phyloP scores from a whole-genome alignment of 2,113 vertebrate species.

The Catharus fuscescens region DNA sequence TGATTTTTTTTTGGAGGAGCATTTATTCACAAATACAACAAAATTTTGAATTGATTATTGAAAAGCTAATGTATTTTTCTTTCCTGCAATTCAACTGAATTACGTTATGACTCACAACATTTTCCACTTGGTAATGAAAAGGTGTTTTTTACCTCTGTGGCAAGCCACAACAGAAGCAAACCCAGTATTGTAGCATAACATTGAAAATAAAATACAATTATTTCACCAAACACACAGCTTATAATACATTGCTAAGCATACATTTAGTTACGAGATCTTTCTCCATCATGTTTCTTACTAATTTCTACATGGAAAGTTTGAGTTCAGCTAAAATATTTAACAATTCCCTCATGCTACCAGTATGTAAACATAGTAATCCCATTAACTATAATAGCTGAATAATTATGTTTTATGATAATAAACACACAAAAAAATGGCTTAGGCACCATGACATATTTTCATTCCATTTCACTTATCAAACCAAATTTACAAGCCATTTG shows the following conservation, averaged over 20 bases:
- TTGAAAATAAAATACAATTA: neutral
- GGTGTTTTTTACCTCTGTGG: neutral
- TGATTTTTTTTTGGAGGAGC: neutral
- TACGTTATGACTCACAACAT: neutral
- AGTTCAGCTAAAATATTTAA: neutral
- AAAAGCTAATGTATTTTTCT: neutral
- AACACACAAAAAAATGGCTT: neutral
- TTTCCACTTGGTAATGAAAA: neutral
- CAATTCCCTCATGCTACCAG: neutral
- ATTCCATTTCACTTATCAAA: neutral
- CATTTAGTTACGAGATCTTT: neutral
- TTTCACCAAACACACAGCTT: neutral
- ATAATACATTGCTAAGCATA: neutral
- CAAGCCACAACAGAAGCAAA: neutral
- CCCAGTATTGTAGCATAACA: accelerated
- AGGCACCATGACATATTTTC: neutral
- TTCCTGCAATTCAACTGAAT: neutral
- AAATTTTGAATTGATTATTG: neutral
- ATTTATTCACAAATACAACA: neutral
- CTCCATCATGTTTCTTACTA: neutral
- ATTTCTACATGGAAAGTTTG: neutral
- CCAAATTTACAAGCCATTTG: neutral
- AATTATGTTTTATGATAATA: neutral
- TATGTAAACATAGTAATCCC: neutral
- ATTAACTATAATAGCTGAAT: neutral